Evolutionary conservation across 2,113 vertebrate genomes (phyloP), one percentile per base, ranked within the genome.

Genomic region (Sinocyclocheilus maitianheensis): DNA sequence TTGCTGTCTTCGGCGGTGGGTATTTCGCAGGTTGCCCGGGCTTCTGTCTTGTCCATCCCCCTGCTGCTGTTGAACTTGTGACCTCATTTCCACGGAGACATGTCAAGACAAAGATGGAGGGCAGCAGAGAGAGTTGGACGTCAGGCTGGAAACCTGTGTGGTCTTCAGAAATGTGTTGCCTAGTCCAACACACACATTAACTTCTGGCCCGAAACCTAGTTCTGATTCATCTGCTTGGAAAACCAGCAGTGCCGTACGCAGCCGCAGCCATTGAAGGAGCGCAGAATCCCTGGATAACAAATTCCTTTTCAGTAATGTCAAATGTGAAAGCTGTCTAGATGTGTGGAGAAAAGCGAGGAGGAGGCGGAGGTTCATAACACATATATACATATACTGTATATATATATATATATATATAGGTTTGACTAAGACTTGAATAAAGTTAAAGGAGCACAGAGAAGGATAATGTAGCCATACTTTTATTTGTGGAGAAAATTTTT

Each of bases 31-130:
- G 78, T 85, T 95, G 94, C 90, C 48, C 95, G 89, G 92, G 90
- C 92, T 93, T 94, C 92, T 92, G 94, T 93, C 94, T 92, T 95
- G 94, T 95, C 83, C 80, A 65, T 87, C 96, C 96, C 96, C 96
- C 96, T 92, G 95, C 96, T 96, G 95, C 92, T 92, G 80, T 91
- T 99, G 97, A 99, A 98, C 97, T 97, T 93, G 87, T 94, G 97
- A 99, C 97, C 96, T 95, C 91, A 87, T 93, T 95, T 95, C 97
- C 96, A 92, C 55, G 81, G 96, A 96, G 97, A 94, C 95, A 90
- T 94, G 95, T 97, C 97, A 94, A 95, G 95, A 95, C 91, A 92
- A 95, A 97, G 96, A 96, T 96, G 95, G 96, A 97, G 96, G 97
- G 96, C 96, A 97, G 93, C 90, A 92, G 95, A 96, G 96, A 96